phyloP scores from a whole-genome alignment of 2,888 invertebrate genomes.

The Miltochrista miniata region DNA sequence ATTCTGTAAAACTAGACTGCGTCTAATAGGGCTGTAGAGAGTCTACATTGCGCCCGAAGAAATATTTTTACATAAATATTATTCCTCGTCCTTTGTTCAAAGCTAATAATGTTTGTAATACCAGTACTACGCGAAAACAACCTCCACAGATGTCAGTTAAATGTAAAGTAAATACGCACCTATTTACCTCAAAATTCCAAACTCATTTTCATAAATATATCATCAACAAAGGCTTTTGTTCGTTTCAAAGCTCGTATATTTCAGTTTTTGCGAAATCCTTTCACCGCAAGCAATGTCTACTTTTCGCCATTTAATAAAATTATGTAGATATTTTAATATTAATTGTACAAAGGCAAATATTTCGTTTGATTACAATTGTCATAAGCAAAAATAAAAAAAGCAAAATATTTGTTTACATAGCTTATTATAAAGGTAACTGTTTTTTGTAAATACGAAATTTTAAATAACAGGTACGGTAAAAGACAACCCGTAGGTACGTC shows the following conservation, averaged over 20 bases:
- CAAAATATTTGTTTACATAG: not conserved
- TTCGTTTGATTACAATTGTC: conserved; percentile 3
- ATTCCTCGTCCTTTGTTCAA: not conserved
- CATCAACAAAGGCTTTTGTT: conserved; percentile 14
- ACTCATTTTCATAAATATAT: conserved; percentile 17
- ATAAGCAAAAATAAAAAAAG: conserved; percentile 1
- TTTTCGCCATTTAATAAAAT: not conserved
- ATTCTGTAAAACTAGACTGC: too few species aligned
- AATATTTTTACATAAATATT: not conserved
- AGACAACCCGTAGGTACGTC: too few species aligned
- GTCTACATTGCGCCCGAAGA: too few species aligned
- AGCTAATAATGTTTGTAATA: conserved; percentile 2
- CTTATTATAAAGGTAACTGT: not conserved
- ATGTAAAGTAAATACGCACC: conserved; percentile 2
- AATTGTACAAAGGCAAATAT: conserved; percentile 8
- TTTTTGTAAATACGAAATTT: too few species aligned
- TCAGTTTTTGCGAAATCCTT: conserved; percentile 12
- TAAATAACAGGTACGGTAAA: too few species aligned
- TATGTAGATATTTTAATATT: conserved; percentile 5
- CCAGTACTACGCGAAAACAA: not conserved
- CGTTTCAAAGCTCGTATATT: conserved; percentile 7
- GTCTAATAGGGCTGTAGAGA: too few species aligned
- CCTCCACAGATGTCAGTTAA: not conserved
- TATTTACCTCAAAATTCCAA: conserved; percentile 10
- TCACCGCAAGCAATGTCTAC: not conserved